These are phyloP conservation scores for Trididemnum nubilum DNA, from an alignment of 23 tunicate genomes.

Conservation along the genomic window DNA sequence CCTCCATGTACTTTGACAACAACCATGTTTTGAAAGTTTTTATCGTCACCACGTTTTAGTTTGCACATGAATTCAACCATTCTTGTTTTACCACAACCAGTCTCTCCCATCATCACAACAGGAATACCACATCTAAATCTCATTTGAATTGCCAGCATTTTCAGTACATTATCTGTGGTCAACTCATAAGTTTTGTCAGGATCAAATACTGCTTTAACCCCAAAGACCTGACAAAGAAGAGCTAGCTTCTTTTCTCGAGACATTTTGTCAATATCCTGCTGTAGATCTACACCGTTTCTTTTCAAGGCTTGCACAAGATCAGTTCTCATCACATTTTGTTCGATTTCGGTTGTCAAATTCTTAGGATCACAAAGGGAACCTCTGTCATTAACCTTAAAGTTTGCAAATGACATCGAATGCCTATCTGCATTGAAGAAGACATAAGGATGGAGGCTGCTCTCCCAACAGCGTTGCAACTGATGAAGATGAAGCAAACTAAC, in stretches of 20 bases:
- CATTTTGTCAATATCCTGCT: slow-evolving; percentile 34
- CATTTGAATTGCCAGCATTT: slow-evolving; percentile 74
- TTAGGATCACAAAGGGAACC: slow-evolving; percentile 47
- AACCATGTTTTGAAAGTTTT: slow-evolving; percentile 36
- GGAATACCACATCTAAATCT: slow-evolving; percentile 67
- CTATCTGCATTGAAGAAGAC: slow-evolving; percentile 65
- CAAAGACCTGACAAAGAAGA: slow-evolving; percentile 43
- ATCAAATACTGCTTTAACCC: slow-evolving; percentile 26
- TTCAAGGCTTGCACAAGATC: slow-evolving; percentile 32
- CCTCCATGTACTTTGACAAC: slow-evolving; percentile 66
- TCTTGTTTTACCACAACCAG: slow-evolving; percentile 79
- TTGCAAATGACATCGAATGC: slow-evolving; percentile 48
- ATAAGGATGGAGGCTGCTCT: slow-evolving; percentile 51
- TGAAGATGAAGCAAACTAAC: slow-evolving; percentile 34
- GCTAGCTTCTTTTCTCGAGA: slow-evolving; percentile 35
- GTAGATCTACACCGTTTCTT: slow-evolving; percentile 6
- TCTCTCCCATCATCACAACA: slow-evolving; percentile 71
- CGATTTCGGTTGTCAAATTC: slow-evolving; percentile 1
- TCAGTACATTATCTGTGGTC: slow-evolving; percentile 69
- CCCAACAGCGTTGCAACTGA: slow-evolving; percentile 64
- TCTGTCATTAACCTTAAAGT: slow-evolving; percentile 42
- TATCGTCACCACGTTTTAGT: slow-evolving; percentile 14
- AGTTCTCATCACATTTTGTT: slow-evolving; percentile 4
- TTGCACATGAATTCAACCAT: slow-evolving; percentile 75
- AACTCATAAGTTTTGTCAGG: slow-evolving; percentile 68